A percentile compares a stretch with the other conserved stretches of the same genome.
phyloP scores from a whole-genome alignment of 2,113 vertebrate genomes.

The Danio rerio region DNA sequence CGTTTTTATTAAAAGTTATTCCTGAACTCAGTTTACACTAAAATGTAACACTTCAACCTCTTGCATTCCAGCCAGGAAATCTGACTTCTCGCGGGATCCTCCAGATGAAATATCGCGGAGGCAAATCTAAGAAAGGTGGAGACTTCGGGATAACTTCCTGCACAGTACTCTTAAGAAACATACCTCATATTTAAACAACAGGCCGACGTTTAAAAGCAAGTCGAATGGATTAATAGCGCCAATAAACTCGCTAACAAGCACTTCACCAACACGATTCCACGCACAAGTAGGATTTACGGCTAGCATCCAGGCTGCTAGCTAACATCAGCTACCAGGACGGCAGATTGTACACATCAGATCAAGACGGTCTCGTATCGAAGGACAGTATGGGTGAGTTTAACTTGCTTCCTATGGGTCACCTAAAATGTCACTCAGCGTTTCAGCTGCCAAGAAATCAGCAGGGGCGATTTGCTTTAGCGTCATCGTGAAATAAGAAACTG shows the following conservation, averaged over 20 bases:
- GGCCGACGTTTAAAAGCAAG: conserved; percentile 41
- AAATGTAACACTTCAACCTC: neutral
- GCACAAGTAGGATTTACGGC: conserved; percentile 46
- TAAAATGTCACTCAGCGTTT: conserved; percentile 17
- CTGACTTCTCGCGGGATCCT: conserved; percentile 70
- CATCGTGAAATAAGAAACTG: neutral
- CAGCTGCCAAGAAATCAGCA: conserved; percentile 54
- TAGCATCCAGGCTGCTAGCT: conserved; percentile 63
- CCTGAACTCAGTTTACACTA: neutral
- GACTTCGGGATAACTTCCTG: conserved; percentile 80
- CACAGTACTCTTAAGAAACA: conserved; percentile 61
- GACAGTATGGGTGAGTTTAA: conserved; percentile 79
- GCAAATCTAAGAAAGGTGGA: conserved; percentile 80
- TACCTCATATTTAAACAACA: conserved; percentile 16
- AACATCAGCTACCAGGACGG: conserved; percentile 60
- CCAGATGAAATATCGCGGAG: conserved; percentile 69
- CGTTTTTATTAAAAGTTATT: too few relatives aligned
- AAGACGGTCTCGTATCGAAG: conserved; percentile 59
- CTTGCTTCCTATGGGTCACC: conserved; percentile 61
- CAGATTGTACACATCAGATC: conserved; percentile 61
- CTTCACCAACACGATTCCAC: conserved; percentile 35
- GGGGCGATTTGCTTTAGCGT: conserved; percentile 15
- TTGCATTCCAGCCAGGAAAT: conserved; percentile 25
- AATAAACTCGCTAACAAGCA: conserved; percentile 22
- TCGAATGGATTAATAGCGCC: conserved; percentile 67